phyloP scores from a whole-genome alignment of 2,113 vertebrate species.

The Hymenochirus boettgeri region DNA sequence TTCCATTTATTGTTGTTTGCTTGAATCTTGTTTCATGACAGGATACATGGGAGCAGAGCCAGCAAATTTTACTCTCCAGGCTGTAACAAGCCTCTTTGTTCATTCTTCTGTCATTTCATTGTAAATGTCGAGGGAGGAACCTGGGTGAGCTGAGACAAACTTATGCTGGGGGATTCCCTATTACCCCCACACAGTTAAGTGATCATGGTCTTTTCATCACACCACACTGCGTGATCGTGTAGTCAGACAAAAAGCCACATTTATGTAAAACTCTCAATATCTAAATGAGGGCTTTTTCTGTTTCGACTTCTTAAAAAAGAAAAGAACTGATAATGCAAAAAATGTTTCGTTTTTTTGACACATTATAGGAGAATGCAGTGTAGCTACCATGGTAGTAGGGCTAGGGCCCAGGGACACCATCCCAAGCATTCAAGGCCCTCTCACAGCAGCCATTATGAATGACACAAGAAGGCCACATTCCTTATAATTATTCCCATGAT shows the following conservation, averaged over 20 bases:
- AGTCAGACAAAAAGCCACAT: background rate
- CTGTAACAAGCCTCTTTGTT: background rate
- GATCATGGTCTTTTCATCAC: background rate
- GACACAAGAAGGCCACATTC: no score
- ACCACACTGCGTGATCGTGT: constrained; percentile 1
- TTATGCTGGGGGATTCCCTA: background rate
- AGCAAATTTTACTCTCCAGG: background rate
- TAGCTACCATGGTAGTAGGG: no score
- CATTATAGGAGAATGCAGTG: no score
- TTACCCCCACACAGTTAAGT: background rate
- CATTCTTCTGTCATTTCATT: background rate
- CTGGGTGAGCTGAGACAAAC: background rate
- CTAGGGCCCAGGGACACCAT: no score
- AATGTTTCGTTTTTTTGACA: no score
- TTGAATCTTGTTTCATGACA: background rate
- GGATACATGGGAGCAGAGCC: background rate
- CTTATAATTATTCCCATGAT: no score
- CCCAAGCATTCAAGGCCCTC: no score
- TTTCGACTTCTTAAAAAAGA: no score
- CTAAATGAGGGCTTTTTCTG: background rate
- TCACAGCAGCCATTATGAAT: no score
- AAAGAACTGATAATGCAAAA: no score
- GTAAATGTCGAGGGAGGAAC: background rate
- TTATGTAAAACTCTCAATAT: background rate
- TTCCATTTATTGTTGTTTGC: constrained; percentile 26